Conservation (phyloP, 2,113 vertebrate species). For the Xyliphius kryptos region DNA sequence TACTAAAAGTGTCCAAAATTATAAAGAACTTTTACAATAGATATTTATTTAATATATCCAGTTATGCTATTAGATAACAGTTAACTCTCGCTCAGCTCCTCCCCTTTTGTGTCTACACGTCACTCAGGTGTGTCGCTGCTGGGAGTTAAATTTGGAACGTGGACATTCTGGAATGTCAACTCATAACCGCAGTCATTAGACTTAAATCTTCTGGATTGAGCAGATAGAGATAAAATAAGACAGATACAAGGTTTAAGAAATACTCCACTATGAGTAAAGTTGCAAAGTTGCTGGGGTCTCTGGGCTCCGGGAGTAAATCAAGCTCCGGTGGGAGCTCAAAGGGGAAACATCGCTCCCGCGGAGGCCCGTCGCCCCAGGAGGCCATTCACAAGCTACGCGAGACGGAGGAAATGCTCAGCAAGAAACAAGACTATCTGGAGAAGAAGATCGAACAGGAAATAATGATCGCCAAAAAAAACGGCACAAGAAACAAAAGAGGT, state of each 20-base stretch:
- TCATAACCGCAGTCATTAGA: not conserved
- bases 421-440: slow-evolving; percentile 92
- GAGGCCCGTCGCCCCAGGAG: slow-evolving; percentile 76
- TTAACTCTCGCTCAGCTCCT: no score
- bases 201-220: not conserved
- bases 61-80: no score
- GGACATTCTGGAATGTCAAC: slow-evolving; percentile 50
- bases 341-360: slow-evolving; percentile 56
- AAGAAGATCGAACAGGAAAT: slow-evolving; percentile 81
- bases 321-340: slow-evolving; percentile 55
- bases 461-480: slow-evolving; percentile 73
- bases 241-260: not conserved
- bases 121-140: slow-evolving; percentile 41
- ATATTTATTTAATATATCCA: no score
- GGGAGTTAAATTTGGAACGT: slow-evolving; percentile 45
- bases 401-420: slow-evolving; percentile 89
- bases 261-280: slow-evolving; percentile 81
- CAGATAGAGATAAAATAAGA: not conserved
- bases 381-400: slow-evolving; percentile 85
- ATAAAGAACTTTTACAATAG: no score
- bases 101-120: no score
- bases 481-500: slow-evolving; percentile 84
- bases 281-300: slow-evolving; percentile 60
- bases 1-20: no score
- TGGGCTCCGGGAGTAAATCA: slow-evolving; percentile 42